phyloP scores from a whole-genome alignment of 1,140 invertebrate species.

The Cydia amplana region DNA sequence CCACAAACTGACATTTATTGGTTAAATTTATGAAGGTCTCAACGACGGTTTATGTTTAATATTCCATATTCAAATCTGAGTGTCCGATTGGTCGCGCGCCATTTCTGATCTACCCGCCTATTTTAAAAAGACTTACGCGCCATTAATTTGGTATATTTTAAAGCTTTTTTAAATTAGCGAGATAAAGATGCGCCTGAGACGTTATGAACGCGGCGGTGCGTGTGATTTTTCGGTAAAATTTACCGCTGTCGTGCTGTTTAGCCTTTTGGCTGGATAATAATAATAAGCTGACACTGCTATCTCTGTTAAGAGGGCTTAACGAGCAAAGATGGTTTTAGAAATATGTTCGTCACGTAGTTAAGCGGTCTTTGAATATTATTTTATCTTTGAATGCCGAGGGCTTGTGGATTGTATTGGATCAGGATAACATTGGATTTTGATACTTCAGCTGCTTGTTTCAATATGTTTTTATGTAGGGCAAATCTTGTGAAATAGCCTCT shows the following conservation, averaged over 20 bases:
- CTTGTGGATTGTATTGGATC: constrained; percentile 1
- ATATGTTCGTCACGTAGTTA: constrained; percentile 16
- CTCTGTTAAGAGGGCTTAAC: constrained; percentile 32
- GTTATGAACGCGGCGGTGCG: constrained; percentile 26
- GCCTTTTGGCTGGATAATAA: constrained; percentile 25
- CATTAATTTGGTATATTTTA: background rate
- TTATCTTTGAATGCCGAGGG: background rate
- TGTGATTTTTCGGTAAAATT: constrained; percentile 34
- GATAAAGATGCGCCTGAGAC: constrained; percentile 15
- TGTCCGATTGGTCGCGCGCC: constrained; percentile 36
- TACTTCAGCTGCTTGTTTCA: background rate
- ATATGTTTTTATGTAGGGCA: too few species aligned
- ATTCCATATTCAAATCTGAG: constrained; percentile 36
- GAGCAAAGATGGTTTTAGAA: constrained; percentile 24
- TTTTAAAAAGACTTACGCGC: background rate
- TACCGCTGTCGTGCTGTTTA: constrained; percentile 33
- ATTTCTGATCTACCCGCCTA: constrained; percentile 20
- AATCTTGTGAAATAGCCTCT: too few species aligned
- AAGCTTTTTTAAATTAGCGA: background rate
- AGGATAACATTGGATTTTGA: background rate
- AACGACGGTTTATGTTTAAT: constrained; percentile 33
- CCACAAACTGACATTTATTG: constrained; percentile 35
- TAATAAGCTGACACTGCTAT: constrained; percentile 33
- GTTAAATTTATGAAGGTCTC: constrained; percentile 36
- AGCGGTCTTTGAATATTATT: background rate